phyloP scores from a whole-genome alignment of 2,113 vertebrate genomes.

The Engraulis encrasicolus region DNA sequence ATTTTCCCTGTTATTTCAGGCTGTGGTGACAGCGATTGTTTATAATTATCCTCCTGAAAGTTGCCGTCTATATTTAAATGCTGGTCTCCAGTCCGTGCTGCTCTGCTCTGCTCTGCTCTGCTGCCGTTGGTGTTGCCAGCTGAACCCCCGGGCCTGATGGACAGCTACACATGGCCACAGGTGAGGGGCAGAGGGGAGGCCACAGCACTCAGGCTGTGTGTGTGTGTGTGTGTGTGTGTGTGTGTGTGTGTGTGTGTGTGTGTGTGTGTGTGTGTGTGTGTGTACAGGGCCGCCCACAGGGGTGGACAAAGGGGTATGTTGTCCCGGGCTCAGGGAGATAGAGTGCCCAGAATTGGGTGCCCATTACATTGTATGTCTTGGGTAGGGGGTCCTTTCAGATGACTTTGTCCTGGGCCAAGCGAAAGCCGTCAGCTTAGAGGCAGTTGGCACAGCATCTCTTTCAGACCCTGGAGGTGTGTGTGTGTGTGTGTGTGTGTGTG shows the following conservation, averaged over 20 bases:
- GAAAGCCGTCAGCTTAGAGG: no score
- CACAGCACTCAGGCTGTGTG: slow-evolving; percentile 39
- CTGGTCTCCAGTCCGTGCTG: no score
- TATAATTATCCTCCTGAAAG: slow-evolving; percentile 50
- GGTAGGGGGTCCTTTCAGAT: no score
- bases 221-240: neutral
- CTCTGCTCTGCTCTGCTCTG: slow-evolving; percentile 25
- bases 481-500: neutral
- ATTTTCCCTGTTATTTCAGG: slow-evolving; percentile 51
- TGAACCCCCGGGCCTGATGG: slow-evolving; percentile 44
- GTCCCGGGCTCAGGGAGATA: no score
- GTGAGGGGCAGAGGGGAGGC: slow-evolving; percentile 41
- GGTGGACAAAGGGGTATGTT: no score
- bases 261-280: no score
- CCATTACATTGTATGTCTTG: no score
- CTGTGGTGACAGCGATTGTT: slow-evolving; percentile 47
- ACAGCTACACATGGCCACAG: slow-evolving; percentile 49
- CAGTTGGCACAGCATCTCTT: neutral
- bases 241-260: no score
- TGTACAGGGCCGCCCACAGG: no score
- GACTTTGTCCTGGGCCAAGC: no score
- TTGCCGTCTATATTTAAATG: slow-evolving; percentile 49
- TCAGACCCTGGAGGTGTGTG: neutral
- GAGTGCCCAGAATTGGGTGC: no score
- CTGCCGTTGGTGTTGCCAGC: slow-evolving; percentile 21